A percentile compares a stretch with the other conserved stretches of the same genome.
Conservation (phyloP, 2,797 vertebrate species). For the Salmo trutta region DNA sequence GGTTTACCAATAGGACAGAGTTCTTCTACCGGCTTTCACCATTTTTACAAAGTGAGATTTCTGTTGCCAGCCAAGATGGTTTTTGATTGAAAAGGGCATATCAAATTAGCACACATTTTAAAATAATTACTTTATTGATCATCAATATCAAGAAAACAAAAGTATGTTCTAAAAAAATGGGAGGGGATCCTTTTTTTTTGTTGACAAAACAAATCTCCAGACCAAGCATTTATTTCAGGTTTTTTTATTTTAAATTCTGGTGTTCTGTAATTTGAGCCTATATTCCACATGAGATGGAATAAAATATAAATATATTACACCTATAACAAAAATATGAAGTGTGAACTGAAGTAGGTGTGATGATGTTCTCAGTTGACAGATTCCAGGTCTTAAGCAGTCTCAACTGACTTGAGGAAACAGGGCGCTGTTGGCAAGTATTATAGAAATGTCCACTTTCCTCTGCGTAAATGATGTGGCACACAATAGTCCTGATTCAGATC, state of each 20-base stretch:
- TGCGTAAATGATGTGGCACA: conserved; percentile 13
- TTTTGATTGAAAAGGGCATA: neutral
- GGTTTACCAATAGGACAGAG: neutral
- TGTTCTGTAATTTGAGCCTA: conserved; percentile 22
- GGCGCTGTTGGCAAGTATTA: neutral
- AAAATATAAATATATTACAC: conserved; percentile 51
- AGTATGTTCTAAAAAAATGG: neutral
- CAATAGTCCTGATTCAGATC: conserved; percentile 33
- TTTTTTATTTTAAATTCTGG: conserved; percentile 44
- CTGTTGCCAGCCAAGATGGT: neutral
- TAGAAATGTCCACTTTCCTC: conserved; percentile 18
- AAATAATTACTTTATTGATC: neutral
- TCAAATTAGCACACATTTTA: neutral
- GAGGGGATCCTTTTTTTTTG: neutral
- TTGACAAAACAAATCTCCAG: conserved; percentile 29
- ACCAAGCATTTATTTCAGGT: conserved; percentile 24
- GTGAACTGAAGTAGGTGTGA: conserved; percentile 10
- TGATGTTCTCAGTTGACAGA: conserved; percentile 13
- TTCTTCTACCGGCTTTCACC: neutral
- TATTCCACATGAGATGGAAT: conserved; percentile 39
- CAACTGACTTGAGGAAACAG: neutral
- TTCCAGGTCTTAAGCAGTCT: conserved; percentile 10
- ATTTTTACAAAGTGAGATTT: neutral
- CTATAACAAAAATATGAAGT: conserved; percentile 31
- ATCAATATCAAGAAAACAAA: neutral